Percentiles rank a stretch among this genome's conserved stretches.
These are phyloP conservation scores for Lucifuga dentata DNA, from an alignment of 2,113 vertebrate genomes.

Conservation along the genomic window DNA sequence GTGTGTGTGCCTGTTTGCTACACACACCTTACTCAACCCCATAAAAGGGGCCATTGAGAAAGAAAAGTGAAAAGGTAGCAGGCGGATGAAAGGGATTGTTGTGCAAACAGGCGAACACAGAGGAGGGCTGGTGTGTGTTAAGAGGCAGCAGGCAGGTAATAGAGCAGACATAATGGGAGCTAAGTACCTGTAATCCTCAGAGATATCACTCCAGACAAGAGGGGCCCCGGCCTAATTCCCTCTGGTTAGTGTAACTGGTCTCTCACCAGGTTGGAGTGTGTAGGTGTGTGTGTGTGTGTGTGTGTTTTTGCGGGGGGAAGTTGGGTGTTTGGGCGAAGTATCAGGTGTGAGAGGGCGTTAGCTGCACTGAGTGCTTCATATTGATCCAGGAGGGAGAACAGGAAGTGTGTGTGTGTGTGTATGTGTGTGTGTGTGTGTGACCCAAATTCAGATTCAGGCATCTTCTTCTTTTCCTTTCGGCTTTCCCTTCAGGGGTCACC, in stretches of 20 bases:
- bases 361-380: constrained; percentile 87
- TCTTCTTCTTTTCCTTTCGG: too few relatives aligned
- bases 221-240: constrained; percentile 82
- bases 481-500: too few relatives aligned
- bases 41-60: constrained; percentile 80
- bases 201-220: constrained; percentile 89
- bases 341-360: constrained; percentile 88
- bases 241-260: constrained; percentile 85
- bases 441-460: too few relatives aligned
- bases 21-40: constrained; percentile 40
- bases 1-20: neutral
- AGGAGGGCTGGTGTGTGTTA: constrained; percentile 58
- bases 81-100: constrained; percentile 68
- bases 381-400: constrained; percentile 85
- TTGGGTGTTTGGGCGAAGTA: constrained; percentile 69
- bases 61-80: constrained; percentile 63
- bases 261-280: constrained; percentile 79
- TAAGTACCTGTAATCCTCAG: constrained; percentile 97
- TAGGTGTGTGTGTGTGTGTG: constrained; percentile 15
- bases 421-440: constrained; percentile 23
- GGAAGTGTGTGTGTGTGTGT: constrained; percentile 9
- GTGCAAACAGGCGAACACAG: constrained; percentile 79
- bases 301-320: constrained; percentile 37
- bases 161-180: constrained; percentile 93
- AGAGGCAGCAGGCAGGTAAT: constrained; percentile 86